phyloP scores from a whole-genome alignment of 1,140 invertebrate genomes.

The Ladona fulva region DNA sequence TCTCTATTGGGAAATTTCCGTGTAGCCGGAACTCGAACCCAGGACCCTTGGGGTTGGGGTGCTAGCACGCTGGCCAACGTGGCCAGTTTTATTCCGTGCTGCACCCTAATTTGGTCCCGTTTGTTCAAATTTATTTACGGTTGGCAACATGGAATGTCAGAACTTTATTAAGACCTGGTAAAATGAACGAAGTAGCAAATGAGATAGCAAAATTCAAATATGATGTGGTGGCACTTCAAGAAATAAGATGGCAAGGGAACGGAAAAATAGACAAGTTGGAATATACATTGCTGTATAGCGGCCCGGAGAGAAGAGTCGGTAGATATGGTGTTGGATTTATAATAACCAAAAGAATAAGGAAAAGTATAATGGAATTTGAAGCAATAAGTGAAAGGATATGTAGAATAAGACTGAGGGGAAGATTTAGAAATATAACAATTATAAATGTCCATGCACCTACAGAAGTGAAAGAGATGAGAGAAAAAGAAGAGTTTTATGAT shows the following conservation, averaged over 20 bases:
- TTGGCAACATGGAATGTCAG: too few species aligned
- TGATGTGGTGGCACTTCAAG: slow-evolving; percentile 17
- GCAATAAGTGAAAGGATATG: slow-evolving; percentile 20
- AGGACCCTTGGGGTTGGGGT: too few species aligned
- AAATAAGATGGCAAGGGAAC: slow-evolving; percentile 19
- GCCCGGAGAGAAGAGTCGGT: slow-evolving; percentile 11
- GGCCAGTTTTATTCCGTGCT: too few species aligned
- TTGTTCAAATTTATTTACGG: too few species aligned
- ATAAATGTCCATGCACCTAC: slow-evolving; percentile 16
- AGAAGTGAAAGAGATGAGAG: slow-evolving; percentile 11
- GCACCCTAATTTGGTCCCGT: too few species aligned
- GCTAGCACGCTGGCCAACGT: too few species aligned
- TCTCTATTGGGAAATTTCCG: too few species aligned
- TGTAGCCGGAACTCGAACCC: too few species aligned
- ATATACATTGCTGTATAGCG: slow-evolving; percentile 17
- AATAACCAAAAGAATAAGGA: slow-evolving; percentile 12
- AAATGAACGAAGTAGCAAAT: slow-evolving; percentile 19
- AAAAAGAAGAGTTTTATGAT: slow-evolving; percentile 18
- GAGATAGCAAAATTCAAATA: slow-evolving; percentile 19
- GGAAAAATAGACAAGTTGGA: slow-evolving; percentile 19
- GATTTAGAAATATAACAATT: slow-evolving; percentile 18
- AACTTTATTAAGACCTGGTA: too few species aligned
- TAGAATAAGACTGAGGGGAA: slow-evolving; percentile 18
- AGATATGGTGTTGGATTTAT: slow-evolving; percentile 18
- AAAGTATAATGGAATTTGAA: slow-evolving; percentile 13